These are phyloP conservation scores for Pinctada fucata DNA, from an alignment of 2,888 invertebrate species.

Conservation along the genomic window DNA sequence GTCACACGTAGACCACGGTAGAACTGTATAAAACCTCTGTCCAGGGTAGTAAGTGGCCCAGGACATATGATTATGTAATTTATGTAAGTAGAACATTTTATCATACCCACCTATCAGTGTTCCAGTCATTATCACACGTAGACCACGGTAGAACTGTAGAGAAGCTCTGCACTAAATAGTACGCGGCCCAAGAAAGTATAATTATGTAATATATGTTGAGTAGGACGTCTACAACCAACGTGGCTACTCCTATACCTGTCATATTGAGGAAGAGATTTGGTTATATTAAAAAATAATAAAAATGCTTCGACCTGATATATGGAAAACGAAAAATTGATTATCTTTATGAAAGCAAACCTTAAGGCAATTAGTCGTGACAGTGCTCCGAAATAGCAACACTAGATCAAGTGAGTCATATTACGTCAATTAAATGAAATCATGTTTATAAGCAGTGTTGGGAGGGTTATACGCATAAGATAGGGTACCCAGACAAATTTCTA, in stretches of 20 bases:
- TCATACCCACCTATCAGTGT: constrained; percentile 81
- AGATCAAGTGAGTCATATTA: too few relatives aligned
- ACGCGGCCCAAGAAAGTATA: constrained; percentile 26
- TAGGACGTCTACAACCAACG: constrained; percentile 10
- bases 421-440: too few relatives aligned
- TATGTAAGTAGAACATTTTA: not conserved
- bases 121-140: constrained; percentile 95
- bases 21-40: not conserved
- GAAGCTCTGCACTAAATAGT: constrained; percentile 16
- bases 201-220: constrained; percentile 27
- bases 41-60: constrained; percentile 24
- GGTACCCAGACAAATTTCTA: too few relatives aligned
- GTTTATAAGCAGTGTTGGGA: too few relatives aligned
- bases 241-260: constrained; percentile 30
- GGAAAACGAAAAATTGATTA: too few relatives aligned
- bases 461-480: too few relatives aligned
- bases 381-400: too few relatives aligned
- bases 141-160: constrained; percentile 76
- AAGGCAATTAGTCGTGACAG: too few relatives aligned
- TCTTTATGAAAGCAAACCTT: too few relatives aligned
- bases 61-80: constrained; percentile 79
- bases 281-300: too few relatives aligned
- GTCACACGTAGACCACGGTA: constrained; percentile 78
- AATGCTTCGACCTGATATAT: too few relatives aligned
- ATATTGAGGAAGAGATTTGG: not conserved